Base-by-base conservation (phyloP, 2,113 vertebrate genomes). In the Brienomyrus longianalis region DNA sequence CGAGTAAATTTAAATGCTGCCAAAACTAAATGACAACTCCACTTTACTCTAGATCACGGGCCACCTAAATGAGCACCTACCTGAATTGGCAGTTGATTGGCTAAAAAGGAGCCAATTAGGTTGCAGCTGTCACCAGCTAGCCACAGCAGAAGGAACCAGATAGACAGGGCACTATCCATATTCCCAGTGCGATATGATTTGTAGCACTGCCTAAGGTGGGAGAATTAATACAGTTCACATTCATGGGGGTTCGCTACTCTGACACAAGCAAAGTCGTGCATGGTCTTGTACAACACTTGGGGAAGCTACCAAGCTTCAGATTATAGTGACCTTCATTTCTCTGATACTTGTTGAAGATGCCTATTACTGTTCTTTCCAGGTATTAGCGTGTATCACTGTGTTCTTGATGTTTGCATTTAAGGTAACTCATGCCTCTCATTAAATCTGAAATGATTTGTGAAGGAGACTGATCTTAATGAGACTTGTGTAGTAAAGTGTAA, bases 141-240 rank as follows among this genome's bases (percentile, higher is more conserved):
- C 98, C 98, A 99, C 77, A 98, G 96, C 91, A 99, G 92, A 80
- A 99, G 94, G 93, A 99, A 99, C 96, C 98, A 99, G 48, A 99
- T 92, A 1, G 98, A 99, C 39, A 99, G 92, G 0, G 98, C 98
- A 11, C 92, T 95, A 95, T 99, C 97, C 98, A 99, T 99, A 88
- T 97, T 98, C 80, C 98, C 97, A 0, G 92, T 96, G 91, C 93
- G 97, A 90, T 96, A 98, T 3, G 98, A 98, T 62, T 96, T 96
- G 95, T 97, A 95, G 91, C 97, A 98, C 90, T 99, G 98, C 83
- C 98, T 99, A 94, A 8, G 88, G 56, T 39, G 66, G 1, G 86
- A 48, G 39, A 84, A 84, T 48, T 48, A 84, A 48, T 48, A 84
- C 83, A 45, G 23, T 84, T 19, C 45, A 84, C 39, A 10, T 84